Evolutionary conservation across 37 sponge, comb jelly and placozoan species (phyloP), one percentile per base, ranked within the genome.

Genomic region (Haliclona indistincta): DNA sequence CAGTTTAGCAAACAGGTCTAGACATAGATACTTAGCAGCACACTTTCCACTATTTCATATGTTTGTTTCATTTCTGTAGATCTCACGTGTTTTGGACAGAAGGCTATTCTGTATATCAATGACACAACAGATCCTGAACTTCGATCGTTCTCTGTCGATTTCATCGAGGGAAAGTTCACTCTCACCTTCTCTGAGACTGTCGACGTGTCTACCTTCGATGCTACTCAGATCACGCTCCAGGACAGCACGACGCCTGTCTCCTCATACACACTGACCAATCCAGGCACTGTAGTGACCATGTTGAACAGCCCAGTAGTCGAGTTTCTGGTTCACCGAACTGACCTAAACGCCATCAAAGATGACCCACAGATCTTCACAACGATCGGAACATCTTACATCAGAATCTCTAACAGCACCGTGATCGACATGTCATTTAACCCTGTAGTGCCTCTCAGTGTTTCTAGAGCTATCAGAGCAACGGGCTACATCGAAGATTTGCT

Each of bases 401-500:
- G 75, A 4, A 52, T 88, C 47, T 72, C 51, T 26, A 25, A 52
- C 19, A 54, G 8, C 4, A 55, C 83, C 2, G 75, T 95, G 0
- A 68, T 71, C 20, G 96, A 95, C 69, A 95, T 95, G 96, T 87
- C 92, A 0, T 85, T 66, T 33, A 95, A 95, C 42, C 30, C 68
- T 1, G 64, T 82, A 26, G 76, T 56, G 11, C 60, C 71, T 25
- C 25, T 84, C 17, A 34, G 30, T 43, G 19, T 25, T 11, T 40
- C 54, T 13, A 67, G 29, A 41, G 96, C 91, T 11, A 53, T 68
- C 1, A 49, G 71, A 26, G 84, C 88, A 5, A 1, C 38, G 30
- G n/a, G 0, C 0, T 95, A 66, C 38, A 60, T 19, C 1, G 10
- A 11, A 13, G 95, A 95, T 52, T 40, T 26, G 22, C 32, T 67